phyloP scores from a whole-genome alignment of 2,888 invertebrate species.

The Drosophila sordidula region DNA sequence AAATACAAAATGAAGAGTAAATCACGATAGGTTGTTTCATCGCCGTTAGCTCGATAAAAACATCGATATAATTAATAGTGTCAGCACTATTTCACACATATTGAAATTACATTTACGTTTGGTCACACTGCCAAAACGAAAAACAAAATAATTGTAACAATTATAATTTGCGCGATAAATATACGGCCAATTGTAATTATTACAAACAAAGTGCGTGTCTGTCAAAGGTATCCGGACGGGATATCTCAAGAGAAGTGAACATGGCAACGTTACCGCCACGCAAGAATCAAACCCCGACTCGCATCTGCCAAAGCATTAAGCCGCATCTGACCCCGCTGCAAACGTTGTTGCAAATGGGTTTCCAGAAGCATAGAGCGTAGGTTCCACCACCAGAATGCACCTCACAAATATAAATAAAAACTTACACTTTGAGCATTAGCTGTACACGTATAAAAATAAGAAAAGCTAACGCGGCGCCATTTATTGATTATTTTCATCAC shows the following conservation, averaged over 20 bases:
- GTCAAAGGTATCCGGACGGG: constrained; percentile 1
- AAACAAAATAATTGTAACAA: constrained; percentile 43
- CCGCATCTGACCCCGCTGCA: constrained; percentile 92
- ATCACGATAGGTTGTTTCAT: too few species aligned
- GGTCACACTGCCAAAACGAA: constrained; percentile 55
- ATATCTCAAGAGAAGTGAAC: constrained; percentile 51
- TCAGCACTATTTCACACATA: neutral
- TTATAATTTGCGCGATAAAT: constrained; percentile 12
- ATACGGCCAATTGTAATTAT: neutral
- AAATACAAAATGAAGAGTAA: too few species aligned
- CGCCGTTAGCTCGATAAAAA: neutral
- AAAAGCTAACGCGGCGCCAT: constrained; percentile 1
- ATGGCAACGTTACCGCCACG: constrained; percentile 93
- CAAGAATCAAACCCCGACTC: constrained; percentile 90
- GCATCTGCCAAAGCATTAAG: constrained; percentile 87
- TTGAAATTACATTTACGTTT: constrained; percentile 1
- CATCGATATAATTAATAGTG: neutral
- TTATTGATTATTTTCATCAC: constrained; percentile 63
- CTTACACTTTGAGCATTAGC: neutral
- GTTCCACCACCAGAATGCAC: constrained; percentile 82
- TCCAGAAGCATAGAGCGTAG: constrained; percentile 95
- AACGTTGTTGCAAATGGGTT: constrained; percentile 94
- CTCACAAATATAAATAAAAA: neutral
- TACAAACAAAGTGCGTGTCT: neutral
- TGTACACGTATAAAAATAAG: neutral